These are phyloP conservation scores for Fragum fragum DNA, from an alignment of 2,888 invertebrate species.

Conservation along the genomic window DNA sequence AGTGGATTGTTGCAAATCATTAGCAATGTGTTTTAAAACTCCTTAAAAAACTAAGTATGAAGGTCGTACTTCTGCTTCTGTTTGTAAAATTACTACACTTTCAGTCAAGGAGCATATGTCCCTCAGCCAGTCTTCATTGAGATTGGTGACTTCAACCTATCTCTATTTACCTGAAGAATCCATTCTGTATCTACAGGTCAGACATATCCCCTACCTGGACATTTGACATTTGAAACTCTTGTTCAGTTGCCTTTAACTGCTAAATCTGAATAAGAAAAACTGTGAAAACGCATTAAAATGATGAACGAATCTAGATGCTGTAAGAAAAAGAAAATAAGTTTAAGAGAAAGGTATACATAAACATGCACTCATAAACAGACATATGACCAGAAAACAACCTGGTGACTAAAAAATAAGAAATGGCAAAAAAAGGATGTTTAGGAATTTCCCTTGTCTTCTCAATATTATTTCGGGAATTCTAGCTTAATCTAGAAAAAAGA, in stretches of 20 bases:
- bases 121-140: constrained; percentile 29
- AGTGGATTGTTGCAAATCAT: neutral
- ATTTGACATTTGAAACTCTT: constrained; percentile 5
- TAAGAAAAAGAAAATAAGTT: neutral
- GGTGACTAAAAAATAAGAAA: neutral
- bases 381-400: neutral
- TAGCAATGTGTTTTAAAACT: neutral
- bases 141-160: constrained; percentile 15
- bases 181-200: constrained; percentile 22
- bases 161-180: neutral
- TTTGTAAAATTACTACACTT: constrained; percentile 20
- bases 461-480: neutral
- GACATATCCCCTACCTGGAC: neutral
- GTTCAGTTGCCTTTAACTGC: constrained; percentile 5
- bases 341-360: neutral
- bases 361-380: neutral
- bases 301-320: neutral
- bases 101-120: constrained; percentile 36
- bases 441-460: constrained; percentile 9
- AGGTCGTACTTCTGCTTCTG: constrained; percentile 9
- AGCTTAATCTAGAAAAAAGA: neutral
- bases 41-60: neutral
- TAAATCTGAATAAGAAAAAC: constrained; percentile 4
- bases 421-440: constrained; percentile 1
- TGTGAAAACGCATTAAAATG: neutral